Evolutionary conservation across 2,888 invertebrate genomes (phyloP), one percentile per base, ranked within the genome.

Genomic region (Lithophane leautieri): DNA sequence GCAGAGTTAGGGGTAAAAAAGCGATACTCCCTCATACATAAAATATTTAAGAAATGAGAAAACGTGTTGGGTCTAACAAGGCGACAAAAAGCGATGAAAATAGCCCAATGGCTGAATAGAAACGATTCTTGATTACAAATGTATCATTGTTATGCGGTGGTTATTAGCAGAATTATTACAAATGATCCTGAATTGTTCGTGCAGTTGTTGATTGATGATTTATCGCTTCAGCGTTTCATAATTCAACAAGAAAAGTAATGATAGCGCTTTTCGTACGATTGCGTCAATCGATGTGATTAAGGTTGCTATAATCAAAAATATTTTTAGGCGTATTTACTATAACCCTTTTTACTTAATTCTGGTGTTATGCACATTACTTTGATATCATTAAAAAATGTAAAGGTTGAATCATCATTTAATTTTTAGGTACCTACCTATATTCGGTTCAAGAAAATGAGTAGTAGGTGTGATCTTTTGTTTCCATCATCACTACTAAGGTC

Each of bases 1-100:
- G 50, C 42, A 73, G 28, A 12, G 56, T 74, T 47, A 54, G 56
- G 50, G 63, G 63, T 44, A 69, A 73, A 85, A 78, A 79, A 62
- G 19, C 66, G 34, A 65, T 42, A 71, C 63, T 68, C 58, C 19
- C 63, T 75, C 70, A 67, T 80, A 70, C 79, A 77, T 82, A 77
- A 83, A 81, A 82, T 82, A 82, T 82, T 82, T 71, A 69, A 82
- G 71, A 82, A 82, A 65, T 22, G 50, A 72, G 71, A 61, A 78
- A 84, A 74, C 62, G 73, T 77, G 62, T 68, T n/a, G 67, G 63
- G 28, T 56, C 62, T 70, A 19, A 61, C 47, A 58, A 70, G 42
- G n/a, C 50, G 52, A 84, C 72, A 50, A 68, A 83, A 75, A 79
- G 6, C 60, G 40, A 62, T 52, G 47, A 62, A 83, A 78, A 82